Evolutionary conservation across 2,113 vertebrate species (phyloP).

Genomic region (Pelusios castaneus): DNA sequence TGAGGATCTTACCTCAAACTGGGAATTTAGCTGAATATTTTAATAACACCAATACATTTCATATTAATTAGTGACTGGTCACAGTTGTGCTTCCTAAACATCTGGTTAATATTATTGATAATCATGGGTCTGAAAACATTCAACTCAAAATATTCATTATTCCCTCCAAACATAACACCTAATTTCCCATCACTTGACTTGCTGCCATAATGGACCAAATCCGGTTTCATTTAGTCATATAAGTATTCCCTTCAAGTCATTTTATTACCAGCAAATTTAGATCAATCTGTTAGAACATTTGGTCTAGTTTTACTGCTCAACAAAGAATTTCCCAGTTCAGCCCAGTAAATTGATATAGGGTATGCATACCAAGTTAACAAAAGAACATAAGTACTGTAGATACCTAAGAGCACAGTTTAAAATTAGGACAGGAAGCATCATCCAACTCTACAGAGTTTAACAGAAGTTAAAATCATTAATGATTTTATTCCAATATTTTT

Average conservation of each 20-base stretch:
- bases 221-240: conserved; percentile 31
- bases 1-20: background rate
- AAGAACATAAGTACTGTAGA: background rate
- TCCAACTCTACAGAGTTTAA: background rate
- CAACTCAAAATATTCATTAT: conserved; percentile 11
- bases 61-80: background rate
- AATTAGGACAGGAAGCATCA: background rate
- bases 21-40: background rate
- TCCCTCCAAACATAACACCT: background rate
- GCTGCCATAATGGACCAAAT: conserved; percentile 27
- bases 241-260: conserved; percentile 32
- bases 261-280: conserved; percentile 29
- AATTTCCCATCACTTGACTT: conserved; percentile 28
- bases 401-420: background rate
- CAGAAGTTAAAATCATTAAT: background rate
- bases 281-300: conserved; percentile 32
- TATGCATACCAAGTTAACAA: background rate
- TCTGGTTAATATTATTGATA: conserved; percentile 4
- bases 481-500: background rate
- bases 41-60: background rate
- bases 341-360: conserved; percentile 14
- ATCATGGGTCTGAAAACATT: conserved; percentile 3
- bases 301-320: conserved; percentile 3
- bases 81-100: background rate
- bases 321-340: background rate